phyloP scores from a whole-genome alignment of 2,888 invertebrate genomes.

The Stramonita haemastoma region DNA sequence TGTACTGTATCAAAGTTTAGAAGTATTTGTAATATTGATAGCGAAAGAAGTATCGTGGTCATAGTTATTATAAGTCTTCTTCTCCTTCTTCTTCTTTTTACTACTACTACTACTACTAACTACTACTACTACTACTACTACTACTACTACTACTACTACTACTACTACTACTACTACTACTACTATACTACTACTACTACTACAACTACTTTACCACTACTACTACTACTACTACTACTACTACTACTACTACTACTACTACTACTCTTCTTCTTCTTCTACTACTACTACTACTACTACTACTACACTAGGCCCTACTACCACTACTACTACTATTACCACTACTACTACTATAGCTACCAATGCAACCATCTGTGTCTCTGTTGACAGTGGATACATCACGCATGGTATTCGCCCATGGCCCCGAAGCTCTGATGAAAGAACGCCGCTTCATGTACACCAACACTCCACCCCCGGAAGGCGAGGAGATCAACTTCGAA shows the following conservation, averaged over 20 bases:
- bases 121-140: neutral
- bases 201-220: neutral
- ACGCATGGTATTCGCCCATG: slow-evolving; percentile 44
- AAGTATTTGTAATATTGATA: no score
- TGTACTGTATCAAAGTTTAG: no score
- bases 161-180: neutral
- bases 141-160: neutral
- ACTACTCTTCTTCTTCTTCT: no score
- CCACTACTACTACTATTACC: neutral
- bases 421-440: slow-evolving; percentile 44
- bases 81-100: neutral
- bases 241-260: neutral
- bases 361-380: neutral
- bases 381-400: slow-evolving; percentile 49
- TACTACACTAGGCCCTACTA: neutral
- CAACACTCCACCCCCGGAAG: slow-evolving; percentile 43
- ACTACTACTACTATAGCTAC: neutral
- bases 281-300: neutral
- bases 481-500: slow-evolving; percentile 47
- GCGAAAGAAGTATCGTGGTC: neutral
- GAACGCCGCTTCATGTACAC: slow-evolving; percentile 49
- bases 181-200: neutral
- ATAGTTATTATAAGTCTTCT: neutral
- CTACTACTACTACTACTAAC: neutral
- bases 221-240: neutral